Percentiles rank a stretch among this genome's conserved stretches.
Conservation (phyloP, 2,888 invertebrate genomes). For the Epirrita christyi region DNA sequence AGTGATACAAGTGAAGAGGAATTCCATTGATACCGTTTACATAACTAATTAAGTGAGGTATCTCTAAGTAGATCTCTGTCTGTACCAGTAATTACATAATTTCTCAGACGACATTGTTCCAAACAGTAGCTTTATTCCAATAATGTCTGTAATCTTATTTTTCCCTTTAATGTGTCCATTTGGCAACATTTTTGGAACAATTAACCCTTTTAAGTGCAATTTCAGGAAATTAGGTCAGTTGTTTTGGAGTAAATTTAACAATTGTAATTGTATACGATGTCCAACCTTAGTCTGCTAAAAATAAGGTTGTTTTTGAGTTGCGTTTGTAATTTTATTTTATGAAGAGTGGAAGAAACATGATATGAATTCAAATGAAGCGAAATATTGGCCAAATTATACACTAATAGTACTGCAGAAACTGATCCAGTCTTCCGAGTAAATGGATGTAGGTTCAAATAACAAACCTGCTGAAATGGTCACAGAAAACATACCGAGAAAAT, state of each 20-base stretch:
- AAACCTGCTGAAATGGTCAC: too few relatives aligned
- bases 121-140: slow-evolving; percentile 26
- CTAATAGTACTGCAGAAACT: neutral
- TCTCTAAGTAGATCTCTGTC: too few relatives aligned
- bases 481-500: too few relatives aligned
- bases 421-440: neutral
- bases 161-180: slow-evolving; percentile 52
- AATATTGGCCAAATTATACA: slow-evolving; percentile 15
- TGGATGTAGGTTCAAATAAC: neutral
- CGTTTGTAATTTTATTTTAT: slow-evolving; percentile 16
- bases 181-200: slow-evolving; percentile 55
- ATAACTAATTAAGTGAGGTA: too few relatives aligned
- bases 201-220: slow-evolving; percentile 51
- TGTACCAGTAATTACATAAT: neutral
- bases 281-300: neutral
- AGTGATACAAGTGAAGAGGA: too few relatives aligned
- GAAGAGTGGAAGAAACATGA: slow-evolving; percentile 26
- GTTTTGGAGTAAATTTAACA: slow-evolving; percentile 24
- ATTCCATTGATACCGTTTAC: too few relatives aligned
- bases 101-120: slow-evolving; percentile 11
- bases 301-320: slow-evolving; percentile 16
- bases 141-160: slow-evolving; percentile 42
- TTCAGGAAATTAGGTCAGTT: slow-evolving; percentile 36
- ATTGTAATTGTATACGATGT: slow-evolving; percentile 3
- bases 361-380: slow-evolving; percentile 29